Conservation (phyloP, 2,797 vertebrate genomes). For the Lophius americanus region DNA sequence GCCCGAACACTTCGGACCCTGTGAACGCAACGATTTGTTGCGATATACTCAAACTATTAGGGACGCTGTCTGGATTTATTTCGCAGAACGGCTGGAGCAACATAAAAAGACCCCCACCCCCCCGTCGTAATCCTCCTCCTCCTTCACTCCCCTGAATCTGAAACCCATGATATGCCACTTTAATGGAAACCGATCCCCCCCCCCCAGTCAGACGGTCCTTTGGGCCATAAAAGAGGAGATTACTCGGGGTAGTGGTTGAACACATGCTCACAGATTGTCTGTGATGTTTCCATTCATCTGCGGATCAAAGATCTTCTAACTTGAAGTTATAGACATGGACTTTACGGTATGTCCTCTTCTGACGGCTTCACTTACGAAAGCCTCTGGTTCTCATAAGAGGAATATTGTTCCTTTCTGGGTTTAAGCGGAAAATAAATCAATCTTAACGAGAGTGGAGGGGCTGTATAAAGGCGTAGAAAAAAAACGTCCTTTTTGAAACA, state of each 20-base stretch:
- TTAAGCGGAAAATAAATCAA: no score
- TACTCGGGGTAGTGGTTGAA: slow-evolving; percentile 53
- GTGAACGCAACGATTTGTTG: slow-evolving; percentile 55
- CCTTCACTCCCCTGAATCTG: slow-evolving; percentile 23
- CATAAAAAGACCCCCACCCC: slow-evolving; percentile 8
- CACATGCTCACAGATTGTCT: slow-evolving; percentile 58
- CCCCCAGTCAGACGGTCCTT: slow-evolving; percentile 27
- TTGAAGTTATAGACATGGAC: slow-evolving; percentile 29
- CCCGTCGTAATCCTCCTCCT: background rate
- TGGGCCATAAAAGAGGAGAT: slow-evolving; percentile 45
- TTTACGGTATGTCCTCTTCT: slow-evolving; percentile 24
- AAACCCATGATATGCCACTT: slow-evolving; percentile 48
- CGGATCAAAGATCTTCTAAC: slow-evolving; percentile 33
- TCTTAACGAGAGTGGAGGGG: no score
- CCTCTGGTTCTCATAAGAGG: background rate
- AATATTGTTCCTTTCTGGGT: background rate
- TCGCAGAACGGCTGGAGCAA: slow-evolving; percentile 48
- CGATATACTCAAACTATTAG: slow-evolving; percentile 75
- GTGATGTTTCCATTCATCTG: slow-evolving; percentile 61
- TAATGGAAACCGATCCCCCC: slow-evolving; percentile 70
- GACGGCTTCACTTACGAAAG: background rate
- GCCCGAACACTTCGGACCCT: slow-evolving; percentile 55
- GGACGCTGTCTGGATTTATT: slow-evolving; percentile 62
- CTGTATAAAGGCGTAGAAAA: no score
- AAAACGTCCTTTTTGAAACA: no score